Evolutionary conservation across 2,888 invertebrate genomes (phyloP).

Genomic region (Agrotis puta): DNA sequence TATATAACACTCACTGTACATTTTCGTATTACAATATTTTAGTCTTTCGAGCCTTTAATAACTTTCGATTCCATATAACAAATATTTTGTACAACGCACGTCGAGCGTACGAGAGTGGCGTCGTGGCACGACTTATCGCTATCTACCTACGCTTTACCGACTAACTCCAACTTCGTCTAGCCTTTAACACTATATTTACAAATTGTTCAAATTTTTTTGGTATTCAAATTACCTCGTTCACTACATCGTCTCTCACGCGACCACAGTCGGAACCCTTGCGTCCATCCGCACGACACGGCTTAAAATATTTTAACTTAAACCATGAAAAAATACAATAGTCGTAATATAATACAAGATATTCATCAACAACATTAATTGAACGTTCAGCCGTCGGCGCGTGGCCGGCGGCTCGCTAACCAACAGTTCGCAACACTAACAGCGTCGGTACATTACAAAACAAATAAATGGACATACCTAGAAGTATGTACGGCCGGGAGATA

Average conservation of each 20-base stretch:
- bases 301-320: constrained; percentile 88
- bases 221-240: constrained; percentile 89
- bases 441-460: constrained; percentile 86
- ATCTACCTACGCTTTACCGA: constrained; percentile 86
- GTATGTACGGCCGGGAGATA: constrained; percentile 86
- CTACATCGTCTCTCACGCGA: constrained; percentile 84
- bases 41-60: constrained; percentile 89
- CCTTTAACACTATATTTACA: constrained; percentile 90
- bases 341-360: constrained; percentile 89
- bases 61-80: constrained; percentile 89
- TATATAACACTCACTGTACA: constrained; percentile 92
- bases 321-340: constrained; percentile 90
- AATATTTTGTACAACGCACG: constrained; percentile 91
- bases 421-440: constrained; percentile 86
- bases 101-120: constrained; percentile 86
- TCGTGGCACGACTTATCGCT: constrained; percentile 88
- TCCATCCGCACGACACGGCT: constrained; percentile 85
- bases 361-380: constrained; percentile 89
- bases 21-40: constrained; percentile 90
- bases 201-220: constrained; percentile 91
- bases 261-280: constrained; percentile 78
- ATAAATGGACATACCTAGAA: constrained; percentile 88
- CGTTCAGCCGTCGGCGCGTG: constrained; percentile 70
- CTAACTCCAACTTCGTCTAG: constrained; percentile 86
- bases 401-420: constrained; percentile 79